Percentiles rank a stretch among this genome's conserved stretches.
Evolutionary conservation across 1,140 invertebrate species (phyloP).

Genomic region (Papilio xuthus): DNA sequence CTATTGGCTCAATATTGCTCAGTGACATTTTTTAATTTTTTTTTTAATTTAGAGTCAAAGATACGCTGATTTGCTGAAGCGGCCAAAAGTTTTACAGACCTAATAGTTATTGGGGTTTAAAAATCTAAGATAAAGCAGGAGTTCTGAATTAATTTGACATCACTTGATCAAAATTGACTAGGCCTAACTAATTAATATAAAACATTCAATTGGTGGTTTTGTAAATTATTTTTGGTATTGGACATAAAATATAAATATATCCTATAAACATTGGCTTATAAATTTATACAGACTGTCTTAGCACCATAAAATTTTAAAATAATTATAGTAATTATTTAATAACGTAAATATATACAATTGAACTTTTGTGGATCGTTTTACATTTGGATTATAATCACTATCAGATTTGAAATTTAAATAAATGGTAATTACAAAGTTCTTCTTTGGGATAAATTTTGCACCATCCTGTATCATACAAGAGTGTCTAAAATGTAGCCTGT

Average conservation of each 20-base stretch:
- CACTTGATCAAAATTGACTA: slow-evolving; percentile 63
- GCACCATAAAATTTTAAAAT: slow-evolving; percentile 58
- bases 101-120: not conserved
- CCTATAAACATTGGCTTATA: slow-evolving; percentile 39
- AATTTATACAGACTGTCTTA: slow-evolving; percentile 48
- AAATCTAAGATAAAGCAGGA: not conserved
- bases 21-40: not conserved
- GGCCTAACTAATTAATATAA: slow-evolving; percentile 64
- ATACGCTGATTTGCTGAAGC: not conserved
- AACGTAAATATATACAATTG: slow-evolving; percentile 41
- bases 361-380: slow-evolving; percentile 46
- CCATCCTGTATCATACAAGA: slow-evolving; percentile 73
- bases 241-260: slow-evolving; percentile 56
- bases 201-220: slow-evolving; percentile 69
- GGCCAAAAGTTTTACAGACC: not conserved
- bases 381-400: slow-evolving; percentile 52
- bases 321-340: slow-evolving; percentile 39
- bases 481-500: slow-evolving; percentile 76
- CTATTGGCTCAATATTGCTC: slow-evolving; percentile 8
- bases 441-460: slow-evolving; percentile 69
- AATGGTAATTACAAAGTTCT: slow-evolving; percentile 69
- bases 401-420: slow-evolving; percentile 43
- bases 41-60: not conserved
- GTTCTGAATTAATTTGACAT: slow-evolving; percentile 6
- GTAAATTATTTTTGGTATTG: slow-evolving; percentile 73